These are phyloP conservation scores for Nannoperca australis DNA, from an alignment of 2,797 vertebrate genomes.

Conservation along the genomic window DNA sequence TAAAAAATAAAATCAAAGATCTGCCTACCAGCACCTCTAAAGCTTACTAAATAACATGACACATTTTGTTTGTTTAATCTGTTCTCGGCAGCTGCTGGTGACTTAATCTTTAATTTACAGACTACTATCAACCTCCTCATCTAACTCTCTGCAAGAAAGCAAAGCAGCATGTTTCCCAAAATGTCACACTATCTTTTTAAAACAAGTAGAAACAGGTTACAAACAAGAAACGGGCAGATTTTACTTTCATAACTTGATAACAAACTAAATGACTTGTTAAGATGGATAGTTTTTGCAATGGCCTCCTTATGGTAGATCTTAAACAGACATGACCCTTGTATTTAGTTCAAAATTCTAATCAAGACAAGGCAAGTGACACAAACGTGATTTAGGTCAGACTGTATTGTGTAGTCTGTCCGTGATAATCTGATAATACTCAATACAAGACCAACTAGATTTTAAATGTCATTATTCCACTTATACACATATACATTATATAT, in stretches of 20 bases:
- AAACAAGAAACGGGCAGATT: conserved; percentile 1
- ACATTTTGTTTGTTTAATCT: conserved; percentile 33
- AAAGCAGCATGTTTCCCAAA: background rate
- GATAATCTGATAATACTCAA: background rate
- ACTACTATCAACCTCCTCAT: conserved; percentile 3
- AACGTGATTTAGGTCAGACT: background rate
- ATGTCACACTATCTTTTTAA: background rate
- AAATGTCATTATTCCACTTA: background rate
- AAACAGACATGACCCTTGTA: background rate
- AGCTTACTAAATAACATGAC: conserved; percentile 14
- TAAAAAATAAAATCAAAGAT: background rate
- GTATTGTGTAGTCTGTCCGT: background rate
- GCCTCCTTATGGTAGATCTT: background rate
- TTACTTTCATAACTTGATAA: conserved; percentile 3
- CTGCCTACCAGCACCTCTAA: conserved; percentile 18
- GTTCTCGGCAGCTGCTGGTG: conserved; percentile 16
- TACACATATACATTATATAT: background rate
- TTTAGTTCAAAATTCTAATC: background rate
- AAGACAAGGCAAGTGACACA: background rate
- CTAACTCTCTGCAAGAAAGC: conserved; percentile 4
- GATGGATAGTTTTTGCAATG: background rate
- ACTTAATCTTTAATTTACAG: conserved; percentile 1
- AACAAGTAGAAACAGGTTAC: background rate
- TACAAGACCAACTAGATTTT: background rate
- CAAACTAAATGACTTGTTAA: background rate